Evolutionary conservation across 1,140 invertebrate genomes (phyloP).

Genomic region (Panagrolaimus sp.): DNA sequence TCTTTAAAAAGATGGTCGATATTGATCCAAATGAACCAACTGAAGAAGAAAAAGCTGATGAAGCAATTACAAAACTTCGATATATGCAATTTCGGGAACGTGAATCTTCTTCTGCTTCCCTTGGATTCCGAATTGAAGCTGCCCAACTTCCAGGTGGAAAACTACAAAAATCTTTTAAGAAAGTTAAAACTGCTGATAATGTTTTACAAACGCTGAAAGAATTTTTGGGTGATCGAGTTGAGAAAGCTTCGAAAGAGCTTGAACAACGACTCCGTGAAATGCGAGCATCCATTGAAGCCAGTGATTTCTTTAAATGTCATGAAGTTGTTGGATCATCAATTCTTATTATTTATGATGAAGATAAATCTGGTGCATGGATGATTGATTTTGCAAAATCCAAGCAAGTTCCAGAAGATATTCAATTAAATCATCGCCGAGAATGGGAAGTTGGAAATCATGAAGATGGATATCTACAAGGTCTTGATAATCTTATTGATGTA

Average conservation of each 20-base stretch:
- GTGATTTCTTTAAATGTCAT: constrained; percentile 79
- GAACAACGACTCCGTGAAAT: constrained; percentile 77
- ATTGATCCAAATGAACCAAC: constrained; percentile 82
- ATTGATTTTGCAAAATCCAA: constrained; percentile 97
- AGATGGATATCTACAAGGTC: constrained; percentile 88
- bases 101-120: constrained; percentile 84
- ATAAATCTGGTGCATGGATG: constrained; percentile 82
- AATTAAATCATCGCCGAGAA: constrained; percentile 72
- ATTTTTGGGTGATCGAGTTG: constrained; percentile 74
- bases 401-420: constrained; percentile 69
- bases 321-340: constrained; percentile 94
- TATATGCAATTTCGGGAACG: constrained; percentile 77
- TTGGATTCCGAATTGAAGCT: constrained; percentile 92
- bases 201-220: constrained; percentile 74
- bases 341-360: constrained; percentile 84
- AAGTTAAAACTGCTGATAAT: constrained; percentile 77
- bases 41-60: constrained; percentile 76
- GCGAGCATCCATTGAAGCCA: constrained; percentile 71
- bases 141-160: constrained; percentile 79
- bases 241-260: constrained; percentile 68
- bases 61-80: constrained; percentile 75
- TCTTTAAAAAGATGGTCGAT: constrained; percentile 97
- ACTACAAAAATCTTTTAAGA: constrained; percentile 90
- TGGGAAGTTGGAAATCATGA: constrained; percentile 97
- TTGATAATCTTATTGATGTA: constrained; percentile 86